A percentile compares a stretch with the other conserved stretches of the same genome.
These are phyloP conservation scores for Pithys albifrons DNA, from an alignment of 2,113 vertebrate species.

Conservation along the genomic window DNA sequence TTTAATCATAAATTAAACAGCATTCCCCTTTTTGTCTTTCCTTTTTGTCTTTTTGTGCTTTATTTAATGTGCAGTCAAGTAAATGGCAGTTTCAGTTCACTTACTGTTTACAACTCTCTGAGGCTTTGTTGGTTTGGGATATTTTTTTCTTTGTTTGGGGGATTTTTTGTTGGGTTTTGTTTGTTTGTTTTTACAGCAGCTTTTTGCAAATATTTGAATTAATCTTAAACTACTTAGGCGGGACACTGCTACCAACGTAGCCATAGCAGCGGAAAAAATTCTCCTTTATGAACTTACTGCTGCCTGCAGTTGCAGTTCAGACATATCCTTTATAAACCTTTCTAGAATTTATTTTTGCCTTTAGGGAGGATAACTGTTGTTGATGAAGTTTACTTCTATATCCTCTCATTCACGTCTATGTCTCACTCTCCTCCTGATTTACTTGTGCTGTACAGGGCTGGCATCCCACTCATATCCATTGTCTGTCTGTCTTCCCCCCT, in stretches of 20 bases:
- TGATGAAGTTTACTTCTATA: neutral
- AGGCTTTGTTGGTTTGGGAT: neutral
- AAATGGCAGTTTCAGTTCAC: neutral
- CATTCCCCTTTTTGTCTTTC: neutral
- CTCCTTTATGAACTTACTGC: neutral
- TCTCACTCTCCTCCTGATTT: neutral
- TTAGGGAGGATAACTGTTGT: neutral
- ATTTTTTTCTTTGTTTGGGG: neutral
- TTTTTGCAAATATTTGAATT: neutral
- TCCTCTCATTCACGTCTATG: neutral
- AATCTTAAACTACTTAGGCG: neutral
- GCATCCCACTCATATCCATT: rapidly evolving
- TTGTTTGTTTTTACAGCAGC: neutral
- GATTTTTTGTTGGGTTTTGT: neutral
- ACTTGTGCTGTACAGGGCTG: neutral
- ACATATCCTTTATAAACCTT: neutral
- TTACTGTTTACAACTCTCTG: neutral
- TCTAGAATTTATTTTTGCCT: neutral
- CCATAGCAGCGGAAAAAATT: neutral
- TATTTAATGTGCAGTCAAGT: neutral
- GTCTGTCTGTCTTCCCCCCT: rapidly evolving
- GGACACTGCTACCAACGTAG: neutral
- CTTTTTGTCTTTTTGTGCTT: neutral
- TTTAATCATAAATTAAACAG: neutral
- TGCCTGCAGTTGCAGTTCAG: neutral